Evolutionary conservation across 2,113 vertebrate genomes (phyloP).

Genomic region (Tor tambroides): DNA sequence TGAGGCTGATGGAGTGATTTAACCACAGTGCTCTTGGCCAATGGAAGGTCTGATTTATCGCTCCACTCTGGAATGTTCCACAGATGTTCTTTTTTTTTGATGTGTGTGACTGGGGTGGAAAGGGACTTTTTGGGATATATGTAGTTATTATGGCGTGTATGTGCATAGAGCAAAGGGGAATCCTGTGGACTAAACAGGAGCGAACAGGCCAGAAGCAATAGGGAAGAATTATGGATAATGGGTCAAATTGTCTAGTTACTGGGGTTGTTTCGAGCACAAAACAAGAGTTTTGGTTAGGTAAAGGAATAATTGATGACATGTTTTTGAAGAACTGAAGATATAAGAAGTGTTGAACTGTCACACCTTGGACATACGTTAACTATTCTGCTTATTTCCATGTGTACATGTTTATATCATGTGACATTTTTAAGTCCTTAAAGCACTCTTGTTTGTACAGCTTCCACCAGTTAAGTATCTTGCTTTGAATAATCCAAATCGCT

Average conservation of each 20-base stretch:
- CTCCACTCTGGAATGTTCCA: slow-evolving; percentile 15
- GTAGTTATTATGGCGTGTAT: slow-evolving; percentile 16
- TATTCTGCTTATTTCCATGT: neutral
- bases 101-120: slow-evolving; percentile 9
- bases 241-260: neutral
- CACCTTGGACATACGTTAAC: neutral
- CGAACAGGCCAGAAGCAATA: slow-evolving; percentile 24
- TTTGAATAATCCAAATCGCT: neutral
- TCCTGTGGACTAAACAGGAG: slow-evolving; percentile 4
- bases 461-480: neutral
- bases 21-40: slow-evolving; percentile 14
- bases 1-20: neutral
- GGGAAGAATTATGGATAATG: slow-evolving; percentile 29
- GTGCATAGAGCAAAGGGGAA: neutral
- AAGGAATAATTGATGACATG: neutral
- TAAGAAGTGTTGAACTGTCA: neutral
- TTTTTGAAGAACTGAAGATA: neutral
- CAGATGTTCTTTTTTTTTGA: slow-evolving; percentile 27
- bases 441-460: neutral
- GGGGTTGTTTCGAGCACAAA: neutral
- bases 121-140: slow-evolving; percentile 27
- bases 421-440: neutral
- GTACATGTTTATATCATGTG: neutral
- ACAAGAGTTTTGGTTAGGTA: neutral
- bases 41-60: neutral